phyloP scores from a whole-genome alignment of 2,888 invertebrate genomes.

The Eurytoma californica region DNA sequence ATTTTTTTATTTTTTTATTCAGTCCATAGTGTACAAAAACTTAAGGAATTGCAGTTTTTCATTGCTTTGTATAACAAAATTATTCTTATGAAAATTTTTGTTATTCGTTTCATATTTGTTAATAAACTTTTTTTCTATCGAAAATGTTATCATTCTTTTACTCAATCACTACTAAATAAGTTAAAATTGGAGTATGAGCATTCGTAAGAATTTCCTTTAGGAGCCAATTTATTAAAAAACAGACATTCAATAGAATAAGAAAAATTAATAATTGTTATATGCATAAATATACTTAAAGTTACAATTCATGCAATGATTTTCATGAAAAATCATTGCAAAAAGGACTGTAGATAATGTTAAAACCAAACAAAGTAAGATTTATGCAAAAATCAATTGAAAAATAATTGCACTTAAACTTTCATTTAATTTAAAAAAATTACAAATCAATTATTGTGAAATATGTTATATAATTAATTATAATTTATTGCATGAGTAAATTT shows the following conservation, averaged over 20 bases:
- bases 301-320: neutral
- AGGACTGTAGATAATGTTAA: neutral
- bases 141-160: constrained; percentile 21
- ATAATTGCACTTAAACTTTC: constrained; percentile 5
- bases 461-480: too few relatives aligned
- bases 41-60: neutral
- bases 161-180: neutral
- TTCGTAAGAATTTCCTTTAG: constrained; percentile 57
- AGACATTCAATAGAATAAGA: constrained; percentile 17
- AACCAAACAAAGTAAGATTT: constrained; percentile 7
- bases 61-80: constrained; percentile 3
- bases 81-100: constrained; percentile 13
- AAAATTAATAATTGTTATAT: constrained; percentile 11
- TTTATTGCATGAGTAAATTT: too few relatives aligned
- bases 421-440: constrained; percentile 9
- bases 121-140: constrained; percentile 14
- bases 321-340: constrained; percentile 3
- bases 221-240: constrained; percentile 59
- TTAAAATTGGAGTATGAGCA: constrained; percentile 58
- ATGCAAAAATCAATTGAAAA: neutral
- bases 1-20: constrained; percentile 13
- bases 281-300: constrained; percentile 1
- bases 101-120: constrained; percentile 11
- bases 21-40: too few relatives aligned
- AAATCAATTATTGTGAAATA: too few relatives aligned